Evolutionary conservation across 1,140 invertebrate species (phyloP), one percentile per base, ranked within the genome.

Genomic region (Lerema accius): DNA sequence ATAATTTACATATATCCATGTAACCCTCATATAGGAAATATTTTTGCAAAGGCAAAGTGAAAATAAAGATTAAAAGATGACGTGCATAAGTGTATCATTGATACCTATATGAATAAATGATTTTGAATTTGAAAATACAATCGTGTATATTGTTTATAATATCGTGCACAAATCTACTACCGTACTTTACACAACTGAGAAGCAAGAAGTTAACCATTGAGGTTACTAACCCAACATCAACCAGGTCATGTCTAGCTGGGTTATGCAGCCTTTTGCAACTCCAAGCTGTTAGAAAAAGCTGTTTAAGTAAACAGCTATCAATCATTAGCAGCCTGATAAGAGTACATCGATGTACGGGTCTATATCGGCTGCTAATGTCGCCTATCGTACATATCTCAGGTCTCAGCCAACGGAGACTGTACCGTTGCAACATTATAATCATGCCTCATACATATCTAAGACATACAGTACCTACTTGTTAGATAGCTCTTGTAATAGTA

Each of bases 361-460:
- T 72, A 56, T 63, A 71, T 73, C 65, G 43, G 50, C 66, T 73
- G 69, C 68, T 76, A 84, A 78, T 78, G 81, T 77, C 79, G 77
- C 64, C 58, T 65, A 76, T 76, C 74, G 78, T 82, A 80, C 71
- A 78, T 75, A n/a, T n/a, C n/a, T n/a, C n/a, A n/a, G n/a, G 74
- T 69, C 61, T 63, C 71, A 63, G 49, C 70, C 82, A 85, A 85
- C 82, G 80, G 80, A 63, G 49, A 59, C 65, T 71, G 68, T 85
- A 85, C 82, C 82, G 82, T 85, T 82, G 59, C 59, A 48, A 65
- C 69, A 55, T 63, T 68, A 80, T 78, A n/a, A 84, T 81, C 65
- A 67, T 79, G 76, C 78, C 82, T 85, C 77, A 82, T 79, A 53
- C n/a, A 58, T 60, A 65, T 60, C 45, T 61, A 60, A 45, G 37